Evolutionary conservation across 1,140 invertebrate genomes (phyloP), one percentile per base, ranked within the genome.

Genomic region (Colletes gigas): DNA sequence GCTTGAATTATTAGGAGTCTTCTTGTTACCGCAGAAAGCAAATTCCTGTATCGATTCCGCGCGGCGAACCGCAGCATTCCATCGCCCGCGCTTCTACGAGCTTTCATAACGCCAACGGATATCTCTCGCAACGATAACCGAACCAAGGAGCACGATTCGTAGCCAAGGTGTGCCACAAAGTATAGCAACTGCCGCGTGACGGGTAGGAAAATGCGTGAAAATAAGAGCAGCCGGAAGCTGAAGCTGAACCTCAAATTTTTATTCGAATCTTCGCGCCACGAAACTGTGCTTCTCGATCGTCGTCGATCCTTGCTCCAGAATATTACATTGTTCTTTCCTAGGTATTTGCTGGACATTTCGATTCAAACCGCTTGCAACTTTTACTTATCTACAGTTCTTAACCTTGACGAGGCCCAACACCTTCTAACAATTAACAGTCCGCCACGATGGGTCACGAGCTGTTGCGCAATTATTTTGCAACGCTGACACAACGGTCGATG

Each of bases 341-440:
- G 57, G 15, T 21, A 60, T 30, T 72, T 47, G 15, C 6, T 47
- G 9, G 6, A 47, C 44, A 4, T 19, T 21, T 50, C 21, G 14
- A 17, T 39, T 65, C 41, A 17, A 15, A 47, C 47, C 15, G n/a
- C 9, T 21, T 15, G 15, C 30, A 39, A 39, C 52, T 67, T 30
- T 57, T 50, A 39, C 44, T 68, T 77, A 69, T 54, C 57, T 70
- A 41, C 8, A 15, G 44, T 30, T 41, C 14, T 15, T 57, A 71
- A 78, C 76, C 76, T 78, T 78, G 76, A 71, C 66, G 57, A 30
- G 30, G 30, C 7, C 12, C 12, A 44, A 69, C 76, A 78, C 47
- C 57, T 78, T 71, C 47, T 47, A 71, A 10, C 30, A 78, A 78
- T 78, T 78, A 78, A 52, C 67, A 78, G 57, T 71, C 57, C 12